Conservation (phyloP, 1,140 invertebrate species). For the Drosophila funebris region DNA sequence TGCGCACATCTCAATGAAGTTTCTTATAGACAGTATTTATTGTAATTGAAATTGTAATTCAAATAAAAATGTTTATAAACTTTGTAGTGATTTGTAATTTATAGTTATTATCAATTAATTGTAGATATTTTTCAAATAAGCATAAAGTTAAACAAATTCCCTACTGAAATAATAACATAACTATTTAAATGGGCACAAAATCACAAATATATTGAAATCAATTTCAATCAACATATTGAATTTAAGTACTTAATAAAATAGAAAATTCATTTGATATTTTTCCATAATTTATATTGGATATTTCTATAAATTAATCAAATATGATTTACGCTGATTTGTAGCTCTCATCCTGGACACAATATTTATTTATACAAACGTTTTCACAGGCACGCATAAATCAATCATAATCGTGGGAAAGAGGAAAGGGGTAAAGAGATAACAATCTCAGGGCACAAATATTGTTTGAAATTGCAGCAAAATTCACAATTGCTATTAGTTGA, state of each 20-base stretch:
- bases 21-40: too few relatives aligned
- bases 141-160: too few relatives aligned
- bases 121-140: too few relatives aligned
- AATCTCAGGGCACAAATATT: neutral
- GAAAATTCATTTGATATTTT: neutral
- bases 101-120: too few relatives aligned
- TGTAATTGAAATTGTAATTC: too few relatives aligned
- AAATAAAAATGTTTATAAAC: too few relatives aligned
- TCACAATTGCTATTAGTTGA: slow-evolving; percentile 54
- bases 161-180: too few relatives aligned
- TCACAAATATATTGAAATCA: neutral
- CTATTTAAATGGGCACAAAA: neutral
- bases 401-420: neutral
- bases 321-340: slow-evolving; percentile 47
- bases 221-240: neutral
- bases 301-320: slow-evolving; percentile 42
- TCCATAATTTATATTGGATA: neutral
- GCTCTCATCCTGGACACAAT: slow-evolving; percentile 5
- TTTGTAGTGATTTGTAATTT: too few relatives aligned
- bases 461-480: slow-evolving; percentile 3
- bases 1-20: too few relatives aligned
- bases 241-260: neutral
- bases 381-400: slow-evolving; percentile 28
- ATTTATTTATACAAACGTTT: slow-evolving; percentile 2
- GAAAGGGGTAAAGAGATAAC: neutral